A percentile compares a stretch with the other conserved stretches of the same genome.
Conservation (phyloP, 2,113 vertebrate genomes). For the Eretmochelys imbricata region DNA sequence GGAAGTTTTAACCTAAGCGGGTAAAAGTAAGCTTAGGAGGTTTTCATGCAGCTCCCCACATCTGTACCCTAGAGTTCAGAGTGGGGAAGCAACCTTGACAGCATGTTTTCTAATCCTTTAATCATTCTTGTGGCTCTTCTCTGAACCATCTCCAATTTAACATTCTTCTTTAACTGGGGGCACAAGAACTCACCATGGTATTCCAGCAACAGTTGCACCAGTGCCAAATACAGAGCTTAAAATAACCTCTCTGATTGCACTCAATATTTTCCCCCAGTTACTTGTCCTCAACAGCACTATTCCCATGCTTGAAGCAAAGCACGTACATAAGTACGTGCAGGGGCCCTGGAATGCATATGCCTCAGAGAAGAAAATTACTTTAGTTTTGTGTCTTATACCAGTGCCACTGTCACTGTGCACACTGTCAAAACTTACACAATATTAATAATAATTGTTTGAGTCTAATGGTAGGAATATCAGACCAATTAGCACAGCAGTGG, state of each 20-base stretch:
- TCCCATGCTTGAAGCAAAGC: accelerated
- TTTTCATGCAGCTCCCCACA: too few species aligned
- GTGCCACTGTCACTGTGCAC: not conserved
- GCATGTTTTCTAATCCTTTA: not conserved
- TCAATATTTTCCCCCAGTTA: accelerated
- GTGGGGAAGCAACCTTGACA: too few species aligned
- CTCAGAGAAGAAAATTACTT: not conserved
- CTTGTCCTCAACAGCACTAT: not conserved
- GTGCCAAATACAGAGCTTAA: too few species aligned
- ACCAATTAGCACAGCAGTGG: accelerated
- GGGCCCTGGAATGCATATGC: not conserved
- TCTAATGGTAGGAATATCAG: not conserved
- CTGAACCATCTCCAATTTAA: not conserved
- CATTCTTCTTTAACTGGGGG: not conserved
- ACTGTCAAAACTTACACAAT: accelerated
- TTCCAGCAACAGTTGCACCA: not conserved
- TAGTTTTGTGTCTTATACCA: not conserved
- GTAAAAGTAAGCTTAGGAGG: too few species aligned
- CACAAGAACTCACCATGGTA: not conserved
- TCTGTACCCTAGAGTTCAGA: too few species aligned
- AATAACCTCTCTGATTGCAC: not conserved
- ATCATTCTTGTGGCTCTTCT: not conserved
- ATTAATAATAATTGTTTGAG: accelerated
- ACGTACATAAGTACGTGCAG: accelerated
- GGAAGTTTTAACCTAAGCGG: too few species aligned